A percentile compares a stretch with the other conserved stretches of the same genome.
Evolutionary conservation across 2,888 invertebrate genomes (phyloP).

Genomic region (Apodemia duryi): DNA sequence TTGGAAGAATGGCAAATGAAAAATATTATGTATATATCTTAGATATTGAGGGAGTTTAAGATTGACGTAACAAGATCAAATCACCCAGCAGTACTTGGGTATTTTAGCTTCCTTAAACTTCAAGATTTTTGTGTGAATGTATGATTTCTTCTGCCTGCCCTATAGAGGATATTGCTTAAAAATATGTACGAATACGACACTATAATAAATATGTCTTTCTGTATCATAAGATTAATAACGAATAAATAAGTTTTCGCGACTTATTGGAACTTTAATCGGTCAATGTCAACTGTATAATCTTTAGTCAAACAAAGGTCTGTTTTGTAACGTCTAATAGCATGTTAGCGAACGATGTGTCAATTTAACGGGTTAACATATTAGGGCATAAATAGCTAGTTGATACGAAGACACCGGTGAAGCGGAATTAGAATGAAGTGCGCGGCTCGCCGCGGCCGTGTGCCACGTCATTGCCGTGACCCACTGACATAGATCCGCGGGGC

Average conservation of each 20-base stretch:
- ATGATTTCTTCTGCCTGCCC: no score
- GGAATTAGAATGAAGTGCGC: constrained; percentile 78
- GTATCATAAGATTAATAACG: not conserved
- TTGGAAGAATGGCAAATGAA: no score
- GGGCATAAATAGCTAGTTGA: constrained; percentile 42
- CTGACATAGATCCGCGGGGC: constrained; percentile 83
- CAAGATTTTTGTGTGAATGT: no score
- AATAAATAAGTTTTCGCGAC: constrained; percentile 14
- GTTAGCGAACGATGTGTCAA: constrained; percentile 27
- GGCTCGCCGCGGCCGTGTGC: constrained; percentile 74
- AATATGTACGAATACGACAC: not conserved
- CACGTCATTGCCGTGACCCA: constrained; percentile 83
- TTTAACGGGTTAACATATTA: constrained; percentile 39
- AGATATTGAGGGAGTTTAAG: no score
- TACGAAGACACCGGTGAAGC: constrained; percentile 68
- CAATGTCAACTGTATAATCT: constrained; percentile 56
- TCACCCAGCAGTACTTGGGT: no score
- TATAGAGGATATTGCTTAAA: not conserved
- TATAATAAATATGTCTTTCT: not conserved
- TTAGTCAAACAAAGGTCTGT: constrained; percentile 32
- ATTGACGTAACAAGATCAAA: no score
- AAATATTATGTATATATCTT: no score
- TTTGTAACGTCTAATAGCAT: constrained; percentile 27
- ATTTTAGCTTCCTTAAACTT: no score
- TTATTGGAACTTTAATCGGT: constrained; percentile 40